phyloP scores from a whole-genome alignment of 2,113 vertebrate genomes.

The Ptilorrhoa leucosticta region DNA sequence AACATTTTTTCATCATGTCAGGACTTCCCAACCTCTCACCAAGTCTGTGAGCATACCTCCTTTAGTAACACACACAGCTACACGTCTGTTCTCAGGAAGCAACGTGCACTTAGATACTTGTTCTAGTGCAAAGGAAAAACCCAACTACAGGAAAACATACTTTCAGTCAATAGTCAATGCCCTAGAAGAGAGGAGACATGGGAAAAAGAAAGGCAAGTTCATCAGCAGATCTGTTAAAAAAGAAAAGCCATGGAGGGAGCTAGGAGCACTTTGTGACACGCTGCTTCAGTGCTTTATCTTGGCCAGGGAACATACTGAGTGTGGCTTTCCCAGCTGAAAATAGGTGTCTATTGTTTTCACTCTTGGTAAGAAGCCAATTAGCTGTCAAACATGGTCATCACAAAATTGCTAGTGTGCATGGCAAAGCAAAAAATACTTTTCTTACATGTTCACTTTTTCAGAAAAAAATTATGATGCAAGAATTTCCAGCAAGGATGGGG shows the following conservation, averaged over 20 bases:
- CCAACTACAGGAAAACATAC: not conserved
- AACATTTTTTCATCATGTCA: not conserved
- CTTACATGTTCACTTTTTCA: not conserved
- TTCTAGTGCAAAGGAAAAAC: not conserved
- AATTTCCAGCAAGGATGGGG: not conserved
- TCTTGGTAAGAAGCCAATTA: constrained; percentile 6
- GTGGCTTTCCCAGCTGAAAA: constrained; percentile 48
- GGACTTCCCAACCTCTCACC: not conserved
- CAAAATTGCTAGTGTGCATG: not conserved
- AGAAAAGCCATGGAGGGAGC: not conserved
- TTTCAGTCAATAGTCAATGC: not conserved
- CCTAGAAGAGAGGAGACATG: not conserved
- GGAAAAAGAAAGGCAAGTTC: not conserved
- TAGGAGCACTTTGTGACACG: not conserved
- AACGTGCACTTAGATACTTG: not conserved
- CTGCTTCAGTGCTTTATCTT: not conserved
- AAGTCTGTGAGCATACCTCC: not conserved
- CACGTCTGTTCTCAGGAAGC: not conserved
- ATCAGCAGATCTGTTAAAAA: not conserved
- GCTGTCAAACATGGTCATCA: not conserved
- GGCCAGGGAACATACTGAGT: not conserved
- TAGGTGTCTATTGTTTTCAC: constrained; percentile 11
- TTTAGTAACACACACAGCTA: not conserved
- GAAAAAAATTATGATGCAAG: not conserved
- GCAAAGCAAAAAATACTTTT: not conserved